Conservation (phyloP, 64 coral and sea anemone species). For the Cladopsammia gracilis region DNA sequence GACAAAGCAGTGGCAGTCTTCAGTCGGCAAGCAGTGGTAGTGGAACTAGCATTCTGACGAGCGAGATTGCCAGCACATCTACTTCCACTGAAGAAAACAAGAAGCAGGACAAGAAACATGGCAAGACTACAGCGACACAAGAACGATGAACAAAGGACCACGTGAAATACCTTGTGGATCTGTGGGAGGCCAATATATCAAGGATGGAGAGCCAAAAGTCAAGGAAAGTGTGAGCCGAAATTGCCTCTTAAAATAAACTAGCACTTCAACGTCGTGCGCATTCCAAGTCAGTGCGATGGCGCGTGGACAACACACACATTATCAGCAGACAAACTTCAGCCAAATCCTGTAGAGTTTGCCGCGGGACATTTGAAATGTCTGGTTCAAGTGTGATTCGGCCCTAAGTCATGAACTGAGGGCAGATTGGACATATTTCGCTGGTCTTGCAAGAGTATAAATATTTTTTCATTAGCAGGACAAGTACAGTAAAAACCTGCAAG, state of each 20-base stretch:
- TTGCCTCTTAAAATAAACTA: conserved; percentile 28
- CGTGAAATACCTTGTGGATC: conserved; percentile 31
- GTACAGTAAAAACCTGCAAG: too few relatives aligned
- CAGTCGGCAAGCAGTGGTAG: conserved; percentile 9
- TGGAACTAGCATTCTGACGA: conserved; percentile 25
- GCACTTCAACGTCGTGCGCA: conserved; percentile 35
- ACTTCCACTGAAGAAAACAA: conserved; percentile 30
- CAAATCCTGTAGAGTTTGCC: too few relatives aligned
- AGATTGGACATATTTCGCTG: too few relatives aligned
- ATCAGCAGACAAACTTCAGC: too few relatives aligned
- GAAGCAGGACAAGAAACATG: conserved; percentile 38
- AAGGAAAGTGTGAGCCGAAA: conserved; percentile 38
- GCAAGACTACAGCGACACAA: conserved; percentile 42
- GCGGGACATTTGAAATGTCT: too few relatives aligned
- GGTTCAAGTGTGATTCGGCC: too few relatives aligned
- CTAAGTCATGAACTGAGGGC: too few relatives aligned
- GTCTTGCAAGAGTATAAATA: too few relatives aligned
- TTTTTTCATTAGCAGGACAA: too few relatives aligned
- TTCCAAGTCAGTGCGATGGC: conserved; percentile 33
- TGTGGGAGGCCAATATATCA: conserved; percentile 45
- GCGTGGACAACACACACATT: too few relatives aligned
- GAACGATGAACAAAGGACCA: conserved; percentile 51
- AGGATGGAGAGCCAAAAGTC: conserved; percentile 52
- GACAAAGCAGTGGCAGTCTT: conserved; percentile 23
- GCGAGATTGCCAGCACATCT: conserved; percentile 32